Base-by-base conservation (phyloP, 2,797 vertebrate genomes). In the Poecile montanus region DNA sequence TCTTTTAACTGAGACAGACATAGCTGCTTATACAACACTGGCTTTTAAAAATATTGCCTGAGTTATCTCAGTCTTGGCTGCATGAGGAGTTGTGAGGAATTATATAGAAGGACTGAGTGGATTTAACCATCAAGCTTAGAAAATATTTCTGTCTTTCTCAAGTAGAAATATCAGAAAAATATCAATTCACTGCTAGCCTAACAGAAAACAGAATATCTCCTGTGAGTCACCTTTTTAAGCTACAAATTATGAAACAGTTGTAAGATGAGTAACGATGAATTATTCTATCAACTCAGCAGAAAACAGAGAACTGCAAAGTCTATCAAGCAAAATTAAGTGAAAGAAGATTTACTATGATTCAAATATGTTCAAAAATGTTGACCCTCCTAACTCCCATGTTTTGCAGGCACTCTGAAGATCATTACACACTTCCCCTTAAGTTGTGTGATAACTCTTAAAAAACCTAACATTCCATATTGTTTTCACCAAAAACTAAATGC, bases 21-120 rank as follows among this genome's bases (percentile, higher is more conserved):
- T 36, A 36, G 22, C 25, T 16, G 9, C 51, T 71, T 42, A 66
- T 45, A 32, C 30, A 93, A 65, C 79, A 29, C 77, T 93, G 86
- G 4, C 3, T 93, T 85, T 83, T 40, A 58, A 94, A 89, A 83
- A 89, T 77, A 82, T 57, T 58, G 60, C 34, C n/a, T 65, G 61
- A 29, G 42, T 94, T 86, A 61, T 44, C 4, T 92, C 34, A 53
- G 4, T 50, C 6, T 4, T 75, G 15, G 13, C 7, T 50, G 45
- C 44, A 93, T 71, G 10, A 26, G 54, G n/a, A 95, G 54, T 75
- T 74, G 47, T 94, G 70, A 95, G 76, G 58, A 93, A 65, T 70
- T 71, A 47, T 14, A 4, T 6, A 50, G 61, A 74, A 95, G 67
- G 87, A 66, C 11, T 11, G 16, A 81, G 62, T 32, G 18, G 25